Evolutionary conservation across 2,797 vertebrate genomes (phyloP), one percentile per base, ranked within the genome.

Genomic region (Mycteria americana): DNA sequence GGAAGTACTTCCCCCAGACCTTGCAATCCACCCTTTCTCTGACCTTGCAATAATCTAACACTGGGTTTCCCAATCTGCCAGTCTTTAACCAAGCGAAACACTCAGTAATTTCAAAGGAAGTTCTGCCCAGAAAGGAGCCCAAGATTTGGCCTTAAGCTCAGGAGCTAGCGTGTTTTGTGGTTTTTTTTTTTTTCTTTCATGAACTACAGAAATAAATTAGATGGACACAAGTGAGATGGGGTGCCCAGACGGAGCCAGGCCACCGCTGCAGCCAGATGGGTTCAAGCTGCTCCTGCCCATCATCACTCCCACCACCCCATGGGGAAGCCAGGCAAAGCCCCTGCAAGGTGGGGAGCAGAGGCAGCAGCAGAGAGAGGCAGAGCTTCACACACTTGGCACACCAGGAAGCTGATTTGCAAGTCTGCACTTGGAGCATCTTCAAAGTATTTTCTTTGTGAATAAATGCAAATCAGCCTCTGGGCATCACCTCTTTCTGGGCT

Each of bases 341-440:
- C 80, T 77, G 57, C 35, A 24, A 81, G 67, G 67, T 11, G 51
- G 73, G 72, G 33, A 93, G 46, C 54, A 74, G 45, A 73, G 64
- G 19, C 8, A 0, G 59, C 53, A 68, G 88, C 30, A 64, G 43
- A 43, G 57, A 59, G 50, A 54, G 53, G 77, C 67, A 94, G 78
- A 87, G 78, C 81, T 85, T 67, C 90, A 43, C 70, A 68, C 30
- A 17, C 74, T 41, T 74, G 56, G 92, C 88, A 70, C 86, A 67
- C 50, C 54, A 76, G 78, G 48, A 77, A 94, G 54, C 75, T 35
- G 53, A 82, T 94, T 22, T 95, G 78, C 93, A 94, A 93, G 90
- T 65, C 91, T 93, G 84, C 45, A 56, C 69, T 85, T 95, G 92
- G 93, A 92, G 83, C 30, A 83, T 31, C 93, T 81, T 96, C 84